phyloP scores from a whole-genome alignment of 1,140 invertebrate species.

The Drosophila santomea region DNA sequence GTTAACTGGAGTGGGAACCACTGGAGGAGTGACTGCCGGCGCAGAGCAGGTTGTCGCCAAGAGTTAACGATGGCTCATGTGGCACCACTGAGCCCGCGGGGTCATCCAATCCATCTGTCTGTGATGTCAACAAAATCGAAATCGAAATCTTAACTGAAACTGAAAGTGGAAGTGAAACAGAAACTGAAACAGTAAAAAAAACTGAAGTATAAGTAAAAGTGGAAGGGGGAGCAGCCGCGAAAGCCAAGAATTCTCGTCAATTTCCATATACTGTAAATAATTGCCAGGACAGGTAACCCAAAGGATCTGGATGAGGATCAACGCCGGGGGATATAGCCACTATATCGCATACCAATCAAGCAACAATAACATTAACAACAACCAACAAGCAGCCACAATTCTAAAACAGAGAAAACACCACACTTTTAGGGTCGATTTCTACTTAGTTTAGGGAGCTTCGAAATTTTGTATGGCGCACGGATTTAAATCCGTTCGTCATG shows the following conservation, averaged over 20 bases:
- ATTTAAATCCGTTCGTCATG: not conserved
- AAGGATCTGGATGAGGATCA: slow-evolving; percentile 10
- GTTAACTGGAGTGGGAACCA: not conserved
- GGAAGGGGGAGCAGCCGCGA: slow-evolving; percentile 3
- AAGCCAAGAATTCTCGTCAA: slow-evolving; percentile 1
- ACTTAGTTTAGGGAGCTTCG: not conserved
- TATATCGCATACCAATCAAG: slow-evolving; percentile 13
- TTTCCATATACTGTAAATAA: slow-evolving; percentile 23
- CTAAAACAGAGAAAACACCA: slow-evolving; percentile 7
- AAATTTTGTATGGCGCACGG: slow-evolving; percentile 2
- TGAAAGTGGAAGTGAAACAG: too few relatives aligned
- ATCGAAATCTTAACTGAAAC: slow-evolving; percentile 8
- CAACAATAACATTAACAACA: slow-evolving; percentile 4
- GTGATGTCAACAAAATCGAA: slow-evolving; percentile 61
- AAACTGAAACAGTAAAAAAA: too few relatives aligned
- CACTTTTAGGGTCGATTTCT: slow-evolving; percentile 5
- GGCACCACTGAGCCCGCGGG: slow-evolving; percentile 56
- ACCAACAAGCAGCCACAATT: slow-evolving; percentile 9
- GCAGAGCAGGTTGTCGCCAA: slow-evolving; percentile 46
- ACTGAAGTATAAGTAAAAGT: slow-evolving; percentile 3
- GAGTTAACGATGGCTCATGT: slow-evolving; percentile 72
- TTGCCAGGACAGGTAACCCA: slow-evolving; percentile 9
- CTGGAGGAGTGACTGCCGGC: not conserved
- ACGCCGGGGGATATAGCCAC: slow-evolving; percentile 12
- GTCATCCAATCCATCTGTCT: slow-evolving; percentile 57